Evolutionary conservation across 92 coral and sea anemone species (phyloP).

Genomic region (Actinernus sp.): DNA sequence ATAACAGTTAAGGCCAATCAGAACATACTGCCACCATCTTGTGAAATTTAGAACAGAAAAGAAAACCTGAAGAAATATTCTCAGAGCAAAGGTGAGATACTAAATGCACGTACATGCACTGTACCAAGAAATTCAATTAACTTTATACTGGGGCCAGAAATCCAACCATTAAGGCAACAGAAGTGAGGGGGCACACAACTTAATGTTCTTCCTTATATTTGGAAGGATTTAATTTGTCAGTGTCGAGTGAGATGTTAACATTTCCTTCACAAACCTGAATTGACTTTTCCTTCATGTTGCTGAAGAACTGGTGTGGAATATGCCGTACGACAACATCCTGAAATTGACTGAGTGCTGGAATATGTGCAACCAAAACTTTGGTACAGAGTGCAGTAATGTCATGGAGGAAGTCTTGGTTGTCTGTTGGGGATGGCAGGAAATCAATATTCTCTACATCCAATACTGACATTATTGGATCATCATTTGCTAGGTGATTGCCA

Average conservation of each 20-base stretch:
- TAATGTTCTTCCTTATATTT: neutral
- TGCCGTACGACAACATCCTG: slow-evolving; percentile 28
- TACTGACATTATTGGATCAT: slow-evolving; percentile 9
- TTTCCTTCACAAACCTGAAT: slow-evolving; percentile 35
- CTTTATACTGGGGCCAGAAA: too few relatives aligned
- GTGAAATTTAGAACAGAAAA: too few relatives aligned
- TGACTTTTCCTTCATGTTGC: slow-evolving; percentile 51
- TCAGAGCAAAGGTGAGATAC: too few relatives aligned
- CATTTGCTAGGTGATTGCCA: slow-evolving; percentile 6
- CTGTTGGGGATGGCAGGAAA: slow-evolving; percentile 47
- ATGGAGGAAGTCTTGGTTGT: slow-evolving; percentile 28
- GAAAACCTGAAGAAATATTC: too few relatives aligned
- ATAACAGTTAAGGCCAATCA: too few relatives aligned
- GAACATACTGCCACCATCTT: too few relatives aligned
- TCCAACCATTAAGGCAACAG: too few relatives aligned
- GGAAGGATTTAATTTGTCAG: too few relatives aligned
- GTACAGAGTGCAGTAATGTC: slow-evolving; percentile 46
- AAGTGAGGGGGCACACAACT: neutral
- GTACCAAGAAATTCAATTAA: too few relatives aligned
- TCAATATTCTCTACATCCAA: slow-evolving; percentile 50
- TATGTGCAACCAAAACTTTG: slow-evolving; percentile 7
- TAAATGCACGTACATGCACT: too few relatives aligned
- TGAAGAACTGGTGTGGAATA: slow-evolving; percentile 53
- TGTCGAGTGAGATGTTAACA: neutral
- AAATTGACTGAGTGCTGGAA: slow-evolving; percentile 43